A percentile compares a stretch with the other conserved stretches of the same genome.
Evolutionary conservation across 2,888 invertebrate species (phyloP).

Genomic region (Himalopsyche japonica): DNA sequence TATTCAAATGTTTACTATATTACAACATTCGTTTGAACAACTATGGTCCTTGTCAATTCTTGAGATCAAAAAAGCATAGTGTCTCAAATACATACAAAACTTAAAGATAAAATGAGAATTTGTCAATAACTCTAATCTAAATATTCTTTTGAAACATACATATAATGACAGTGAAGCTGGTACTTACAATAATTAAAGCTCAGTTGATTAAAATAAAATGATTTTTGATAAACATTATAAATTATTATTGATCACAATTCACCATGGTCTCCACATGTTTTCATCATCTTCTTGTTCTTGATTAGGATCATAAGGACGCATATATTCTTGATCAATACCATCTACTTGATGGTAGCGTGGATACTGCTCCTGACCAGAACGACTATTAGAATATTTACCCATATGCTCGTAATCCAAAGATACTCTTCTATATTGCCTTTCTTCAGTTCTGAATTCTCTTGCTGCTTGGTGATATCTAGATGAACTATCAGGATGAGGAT

Average conservation of each 20-base stretch:
- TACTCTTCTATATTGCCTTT: background rate
- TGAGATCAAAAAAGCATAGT: background rate
- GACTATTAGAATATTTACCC: background rate
- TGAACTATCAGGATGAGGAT: background rate
- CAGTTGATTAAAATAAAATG: background rate
- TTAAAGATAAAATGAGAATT: background rate
- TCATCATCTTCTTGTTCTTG: constrained; percentile 20
- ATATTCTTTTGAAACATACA: background rate
- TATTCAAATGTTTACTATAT: background rate
- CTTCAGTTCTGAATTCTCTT: background rate
- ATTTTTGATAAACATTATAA: background rate
- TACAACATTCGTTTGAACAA: background rate
- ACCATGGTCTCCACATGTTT: constrained; percentile 40
- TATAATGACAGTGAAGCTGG: background rate
- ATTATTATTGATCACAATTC: background rate
- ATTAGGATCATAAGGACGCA: background rate
- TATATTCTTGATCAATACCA: background rate
- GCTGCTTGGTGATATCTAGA: background rate
- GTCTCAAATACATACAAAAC: background rate
- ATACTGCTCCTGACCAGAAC: background rate
- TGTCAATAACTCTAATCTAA: background rate
- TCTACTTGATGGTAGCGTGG: background rate
- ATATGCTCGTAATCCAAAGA: background rate
- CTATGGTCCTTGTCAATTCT: background rate
- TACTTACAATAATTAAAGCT: constrained; percentile 28